phyloP scores from a whole-genome alignment of 2,797 vertebrate genomes.

The Microhierax caerulescens region DNA sequence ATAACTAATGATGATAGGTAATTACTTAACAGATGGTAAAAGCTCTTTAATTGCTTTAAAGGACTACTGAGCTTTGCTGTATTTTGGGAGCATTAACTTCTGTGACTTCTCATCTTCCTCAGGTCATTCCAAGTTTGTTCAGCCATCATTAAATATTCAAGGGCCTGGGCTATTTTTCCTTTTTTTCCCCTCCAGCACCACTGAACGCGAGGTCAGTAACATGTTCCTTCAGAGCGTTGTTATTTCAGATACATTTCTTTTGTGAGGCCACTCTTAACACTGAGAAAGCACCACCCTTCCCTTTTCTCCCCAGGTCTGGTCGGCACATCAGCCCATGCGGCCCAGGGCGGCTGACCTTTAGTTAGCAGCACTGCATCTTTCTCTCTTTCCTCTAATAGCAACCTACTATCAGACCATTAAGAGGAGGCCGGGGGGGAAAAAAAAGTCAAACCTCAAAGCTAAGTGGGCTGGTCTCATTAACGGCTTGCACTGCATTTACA shows the following conservation, averaged over 20 bases:
- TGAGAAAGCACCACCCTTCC: not conserved
- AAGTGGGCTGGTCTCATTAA: not conserved
- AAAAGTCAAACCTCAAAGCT: not conserved
- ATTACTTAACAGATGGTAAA: conserved; percentile 62
- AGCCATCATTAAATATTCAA: not conserved
- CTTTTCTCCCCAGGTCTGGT: not conserved
- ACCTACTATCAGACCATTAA: not conserved
- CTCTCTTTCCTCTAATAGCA: not conserved
- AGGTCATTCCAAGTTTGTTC: conserved; percentile 17
- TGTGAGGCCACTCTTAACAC: not conserved
- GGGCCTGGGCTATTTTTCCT: not conserved
- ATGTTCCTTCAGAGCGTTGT: not conserved
- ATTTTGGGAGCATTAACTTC: conserved; percentile 43
- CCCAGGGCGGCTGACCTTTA: not conserved
- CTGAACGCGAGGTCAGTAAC: not conserved
- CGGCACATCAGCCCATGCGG: not conserved
- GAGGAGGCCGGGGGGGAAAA: not conserved
- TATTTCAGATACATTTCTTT: not conserved
- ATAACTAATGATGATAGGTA: conserved; percentile 54
- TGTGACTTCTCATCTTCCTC: conserved; percentile 33
- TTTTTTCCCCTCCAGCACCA: not conserved
- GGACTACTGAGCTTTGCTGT: conserved; percentile 25
- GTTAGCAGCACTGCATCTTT: not conserved
- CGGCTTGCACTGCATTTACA: not conserved
- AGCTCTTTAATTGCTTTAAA: conserved; percentile 46